phyloP scores from a whole-genome alignment of 2,888 invertebrate species.

The Seira ritae region DNA sequence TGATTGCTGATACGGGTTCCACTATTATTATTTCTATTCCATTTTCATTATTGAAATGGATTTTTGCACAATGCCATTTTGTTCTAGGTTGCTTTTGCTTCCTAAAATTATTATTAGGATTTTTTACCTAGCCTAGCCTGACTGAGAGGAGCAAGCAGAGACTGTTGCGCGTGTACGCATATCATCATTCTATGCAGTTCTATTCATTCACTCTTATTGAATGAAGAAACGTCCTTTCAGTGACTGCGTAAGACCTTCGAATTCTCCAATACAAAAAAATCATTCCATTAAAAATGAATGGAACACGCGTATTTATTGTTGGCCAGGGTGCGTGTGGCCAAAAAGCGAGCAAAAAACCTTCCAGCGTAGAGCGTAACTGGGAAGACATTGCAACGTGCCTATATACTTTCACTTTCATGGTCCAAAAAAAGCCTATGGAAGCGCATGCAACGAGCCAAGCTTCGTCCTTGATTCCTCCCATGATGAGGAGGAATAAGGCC shows the following conservation, averaged over 20 bases:
- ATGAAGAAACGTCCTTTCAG: no score
- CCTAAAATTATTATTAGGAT: slow-evolving; percentile 47
- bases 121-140: slow-evolving; percentile 31
- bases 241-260: background rate
- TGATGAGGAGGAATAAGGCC: slow-evolving; percentile 46
- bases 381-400: slow-evolving; percentile 53
- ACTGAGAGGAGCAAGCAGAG: slow-evolving; percentile 1
- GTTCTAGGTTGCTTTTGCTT: slow-evolving; percentile 55
- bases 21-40: no score
- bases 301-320: slow-evolving; percentile 33
- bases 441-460: slow-evolving; percentile 51
- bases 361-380: background rate
- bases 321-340: slow-evolving; percentile 11
- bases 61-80: slow-evolving; percentile 51
- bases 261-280: background rate
- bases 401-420: slow-evolving; percentile 62
- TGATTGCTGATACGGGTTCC: slow-evolving; percentile 9
- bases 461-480: slow-evolving; percentile 56
- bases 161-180: slow-evolving; percentile 34
- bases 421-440: slow-evolving; percentile 32
- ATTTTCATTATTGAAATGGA: background rate
- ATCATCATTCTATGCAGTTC: background rate
- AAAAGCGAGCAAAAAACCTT: background rate
- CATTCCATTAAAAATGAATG: slow-evolving; percentile 27
- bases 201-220: slow-evolving; percentile 43